Percentiles rank a stretch among this genome's conserved stretches.
phyloP scores from a whole-genome alignment of 2,888 invertebrate species.

The Diogma glabrata region DNA sequence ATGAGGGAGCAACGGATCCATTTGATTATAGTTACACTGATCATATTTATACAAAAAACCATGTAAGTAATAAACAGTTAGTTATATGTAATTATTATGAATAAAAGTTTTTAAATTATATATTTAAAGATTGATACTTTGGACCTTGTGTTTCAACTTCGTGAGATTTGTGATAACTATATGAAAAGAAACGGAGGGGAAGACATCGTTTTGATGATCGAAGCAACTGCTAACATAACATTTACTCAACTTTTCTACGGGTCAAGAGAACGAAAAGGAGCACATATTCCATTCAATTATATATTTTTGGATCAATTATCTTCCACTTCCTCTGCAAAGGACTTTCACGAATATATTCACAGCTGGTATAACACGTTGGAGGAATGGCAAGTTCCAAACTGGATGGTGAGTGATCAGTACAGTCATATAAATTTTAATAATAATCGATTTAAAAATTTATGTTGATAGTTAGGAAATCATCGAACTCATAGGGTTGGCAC shows the following conservation, averaged over 20 bases:
- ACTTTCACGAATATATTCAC: slow-evolving; percentile 38
- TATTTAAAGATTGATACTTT: slow-evolving; percentile 29
- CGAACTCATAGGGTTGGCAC: slow-evolving; percentile 60
- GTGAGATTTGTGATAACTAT: slow-evolving; percentile 47
- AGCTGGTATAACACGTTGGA: slow-evolving; percentile 45
- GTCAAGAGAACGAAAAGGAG: slow-evolving; percentile 38
- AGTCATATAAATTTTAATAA: neutral
- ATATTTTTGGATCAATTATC: slow-evolving; percentile 38
- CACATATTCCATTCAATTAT: slow-evolving; percentile 57
- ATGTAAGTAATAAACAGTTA: slow-evolving; percentile 21
- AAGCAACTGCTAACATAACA: slow-evolving; percentile 44
- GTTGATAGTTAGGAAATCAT: slow-evolving; percentile 56
- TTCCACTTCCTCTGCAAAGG: slow-evolving; percentile 37
- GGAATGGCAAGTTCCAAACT: slow-evolving; percentile 40
- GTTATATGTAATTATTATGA: neutral
- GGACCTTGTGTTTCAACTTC: slow-evolving; percentile 35
- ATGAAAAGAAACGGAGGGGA: slow-evolving; percentile 31
- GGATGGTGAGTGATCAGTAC: slow-evolving; percentile 49
- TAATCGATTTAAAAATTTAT: neutral
- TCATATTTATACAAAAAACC: slow-evolving; percentile 50
- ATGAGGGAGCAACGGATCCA: slow-evolving; percentile 30
- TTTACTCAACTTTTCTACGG: slow-evolving; percentile 48
- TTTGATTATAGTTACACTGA: slow-evolving; percentile 43
- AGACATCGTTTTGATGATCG: slow-evolving; percentile 48
- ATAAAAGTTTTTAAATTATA: neutral